phyloP scores from a whole-genome alignment of 2,888 invertebrate genomes.

The Mythimna impura region DNA sequence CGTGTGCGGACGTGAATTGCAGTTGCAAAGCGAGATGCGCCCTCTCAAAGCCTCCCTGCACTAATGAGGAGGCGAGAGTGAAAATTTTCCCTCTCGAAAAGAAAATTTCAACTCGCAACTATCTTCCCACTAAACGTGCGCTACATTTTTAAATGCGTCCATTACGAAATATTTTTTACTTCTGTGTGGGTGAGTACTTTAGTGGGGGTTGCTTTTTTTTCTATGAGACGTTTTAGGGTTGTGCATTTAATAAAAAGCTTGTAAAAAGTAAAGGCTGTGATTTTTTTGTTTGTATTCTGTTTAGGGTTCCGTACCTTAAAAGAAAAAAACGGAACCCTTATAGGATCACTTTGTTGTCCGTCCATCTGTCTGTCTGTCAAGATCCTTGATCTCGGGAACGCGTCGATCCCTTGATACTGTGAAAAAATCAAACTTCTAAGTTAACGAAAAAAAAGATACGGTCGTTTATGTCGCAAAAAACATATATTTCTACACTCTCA shows the following conservation, averaged over 20 bases:
- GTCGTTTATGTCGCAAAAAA: no score
- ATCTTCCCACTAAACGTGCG: constrained; percentile 75
- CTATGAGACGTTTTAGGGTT: constrained; percentile 36
- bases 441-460: no score
- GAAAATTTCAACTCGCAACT: constrained; percentile 76
- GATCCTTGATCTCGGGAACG: no score
- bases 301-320: no score
- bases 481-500: no score
- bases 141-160: constrained; percentile 75
- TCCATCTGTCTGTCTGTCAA: no score
- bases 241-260: no score
- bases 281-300: background rate
- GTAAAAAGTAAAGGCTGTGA: no score
- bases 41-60: constrained; percentile 77
- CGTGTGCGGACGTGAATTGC: constrained; percentile 73
- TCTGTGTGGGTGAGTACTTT: constrained; percentile 45
- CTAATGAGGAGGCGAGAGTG: constrained; percentile 82
- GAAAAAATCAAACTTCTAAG: no score
- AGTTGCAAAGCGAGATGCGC: constrained; percentile 76
- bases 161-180: constrained; percentile 63
- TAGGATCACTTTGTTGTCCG: no score
- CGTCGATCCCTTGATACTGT: no score
- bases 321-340: no score
- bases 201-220: constrained; percentile 36
- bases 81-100: constrained; percentile 80